These are phyloP conservation scores for Temnothorax nylanderi DNA, from an alignment of 1,140 invertebrate species.

Conservation along the genomic window DNA sequence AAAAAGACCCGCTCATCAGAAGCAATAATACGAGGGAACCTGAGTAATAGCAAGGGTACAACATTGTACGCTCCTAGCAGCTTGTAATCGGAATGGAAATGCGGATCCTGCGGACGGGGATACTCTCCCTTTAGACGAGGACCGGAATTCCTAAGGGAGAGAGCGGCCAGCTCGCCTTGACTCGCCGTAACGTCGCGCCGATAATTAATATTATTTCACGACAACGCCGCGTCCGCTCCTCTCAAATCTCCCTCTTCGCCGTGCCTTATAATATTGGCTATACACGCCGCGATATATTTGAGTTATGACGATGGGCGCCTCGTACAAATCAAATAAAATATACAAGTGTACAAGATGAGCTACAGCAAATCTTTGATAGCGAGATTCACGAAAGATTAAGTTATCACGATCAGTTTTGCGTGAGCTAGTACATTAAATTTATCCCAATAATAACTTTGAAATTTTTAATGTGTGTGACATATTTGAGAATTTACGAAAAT, in stretches of 20 bases:
- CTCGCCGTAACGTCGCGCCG: conserved; percentile 20
- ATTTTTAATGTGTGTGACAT: neutral
- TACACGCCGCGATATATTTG: conserved; percentile 34
- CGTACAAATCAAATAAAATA: conserved; percentile 30
- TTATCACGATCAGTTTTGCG: neutral
- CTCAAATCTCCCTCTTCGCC: neutral
- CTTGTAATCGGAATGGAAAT: conserved; percentile 64
- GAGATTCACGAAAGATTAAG: conserved; percentile 19
- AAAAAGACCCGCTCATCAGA: conserved; percentile 57
- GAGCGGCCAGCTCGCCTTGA: conserved; percentile 19
- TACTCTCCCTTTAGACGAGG: conserved; percentile 26
- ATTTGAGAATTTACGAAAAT: neutral
- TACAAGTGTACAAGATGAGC: neutral
- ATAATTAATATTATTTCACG: conserved; percentile 60
- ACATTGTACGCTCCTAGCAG: conserved; percentile 51
- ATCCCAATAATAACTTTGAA: neutral
- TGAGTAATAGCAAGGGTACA: conserved; percentile 59
- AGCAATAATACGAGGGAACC: conserved; percentile 56
- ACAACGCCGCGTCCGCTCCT: conserved; percentile 1
- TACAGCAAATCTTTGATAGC: neutral
- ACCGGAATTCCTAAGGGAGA: conserved; percentile 51
- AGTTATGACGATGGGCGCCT: conserved; percentile 10
- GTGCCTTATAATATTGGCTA: conserved; percentile 35
- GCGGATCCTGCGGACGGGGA: conserved; percentile 27
- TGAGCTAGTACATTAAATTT: neutral